These are phyloP conservation scores for Aethes cnicana DNA, from an alignment of 2,888 invertebrate species.

Conservation along the genomic window DNA sequence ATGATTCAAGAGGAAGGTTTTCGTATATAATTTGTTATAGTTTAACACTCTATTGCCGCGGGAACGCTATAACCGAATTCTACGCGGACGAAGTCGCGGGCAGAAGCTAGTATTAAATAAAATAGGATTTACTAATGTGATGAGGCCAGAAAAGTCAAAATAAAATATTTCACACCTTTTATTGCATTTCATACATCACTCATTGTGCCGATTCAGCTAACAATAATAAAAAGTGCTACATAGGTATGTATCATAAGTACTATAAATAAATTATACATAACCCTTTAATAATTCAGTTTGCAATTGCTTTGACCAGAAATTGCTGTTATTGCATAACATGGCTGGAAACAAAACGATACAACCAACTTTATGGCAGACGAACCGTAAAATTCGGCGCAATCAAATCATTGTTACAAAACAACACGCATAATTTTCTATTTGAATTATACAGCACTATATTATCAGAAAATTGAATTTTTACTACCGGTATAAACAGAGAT, in stretches of 20 bases:
- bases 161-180: slow-evolving; percentile 17
- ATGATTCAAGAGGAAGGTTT: no score
- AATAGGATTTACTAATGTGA: slow-evolving; percentile 11
- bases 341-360: slow-evolving; percentile 18
- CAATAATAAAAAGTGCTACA: not conserved
- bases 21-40: no score
- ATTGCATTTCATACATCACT: slow-evolving; percentile 26
- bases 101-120: slow-evolving; percentile 15
- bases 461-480: no score
- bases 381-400: slow-evolving; percentile 24
- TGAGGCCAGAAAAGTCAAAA: slow-evolving; percentile 20
- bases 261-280: slow-evolving; percentile 1
- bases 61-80: no score
- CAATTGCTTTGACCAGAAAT: slow-evolving; percentile 10
- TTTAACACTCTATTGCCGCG: no score
- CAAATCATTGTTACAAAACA: slow-evolving; percentile 24
- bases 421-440: no score
- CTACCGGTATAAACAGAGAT: no score
- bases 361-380: slow-evolving; percentile 18
- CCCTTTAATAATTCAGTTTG: no score
- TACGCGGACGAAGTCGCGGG: no score
- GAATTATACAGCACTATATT: no score
- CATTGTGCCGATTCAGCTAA: slow-evolving; percentile 12
- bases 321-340: slow-evolving; percentile 9
- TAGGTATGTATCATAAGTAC: not conserved